Percentiles rank a stretch among this genome's conserved stretches.
phyloP scores from a whole-genome alignment of 2,888 invertebrate genomes.

The Aproaerema taeniolella region DNA sequence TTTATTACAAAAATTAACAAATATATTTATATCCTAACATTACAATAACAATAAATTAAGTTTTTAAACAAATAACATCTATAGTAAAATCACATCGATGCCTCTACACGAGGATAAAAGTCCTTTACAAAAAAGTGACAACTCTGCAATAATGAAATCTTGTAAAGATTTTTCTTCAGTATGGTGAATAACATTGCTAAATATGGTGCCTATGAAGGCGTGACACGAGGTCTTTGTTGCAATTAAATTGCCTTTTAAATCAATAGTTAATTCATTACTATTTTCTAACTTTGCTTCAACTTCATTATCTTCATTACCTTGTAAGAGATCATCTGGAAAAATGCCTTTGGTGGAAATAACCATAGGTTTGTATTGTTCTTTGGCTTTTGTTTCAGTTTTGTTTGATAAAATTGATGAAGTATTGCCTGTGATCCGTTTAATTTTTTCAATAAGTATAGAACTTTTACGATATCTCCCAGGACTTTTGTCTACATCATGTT shows the following conservation, averaged over 20 bases:
- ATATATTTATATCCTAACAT: constrained; percentile 16
- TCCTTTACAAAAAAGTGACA: constrained; percentile 64
- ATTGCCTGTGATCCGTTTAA: constrained; percentile 11
- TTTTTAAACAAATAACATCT: constrained; percentile 29
- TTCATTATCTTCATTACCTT: constrained; percentile 6
- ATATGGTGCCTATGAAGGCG: constrained; percentile 60
- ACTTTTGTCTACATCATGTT: constrained; percentile 17
- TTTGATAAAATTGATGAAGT: constrained; percentile 1
- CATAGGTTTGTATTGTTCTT: constrained; percentile 26
- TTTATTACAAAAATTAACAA: constrained; percentile 14
- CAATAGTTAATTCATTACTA: constrained; percentile 39
- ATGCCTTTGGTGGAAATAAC: constrained; percentile 32
- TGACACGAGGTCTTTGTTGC: constrained; percentile 57
- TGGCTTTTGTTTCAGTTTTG: constrained; percentile 12
- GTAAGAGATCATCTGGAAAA: constrained; percentile 14
- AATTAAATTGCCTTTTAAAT: constrained; percentile 60
- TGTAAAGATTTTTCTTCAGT: constrained; percentile 41
- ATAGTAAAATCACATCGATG: constrained; percentile 59
- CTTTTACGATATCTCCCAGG: constrained; percentile 23
- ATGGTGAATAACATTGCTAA: constrained; percentile 45
- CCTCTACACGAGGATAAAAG: constrained; percentile 58
- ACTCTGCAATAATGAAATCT: constrained; percentile 56
- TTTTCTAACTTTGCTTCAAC: constrained; percentile 14
- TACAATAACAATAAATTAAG: constrained; percentile 24
- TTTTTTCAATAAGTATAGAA: constrained; percentile 16